Conservation (phyloP, 2,113 vertebrate genomes). For the Rana temporaria region DNA sequence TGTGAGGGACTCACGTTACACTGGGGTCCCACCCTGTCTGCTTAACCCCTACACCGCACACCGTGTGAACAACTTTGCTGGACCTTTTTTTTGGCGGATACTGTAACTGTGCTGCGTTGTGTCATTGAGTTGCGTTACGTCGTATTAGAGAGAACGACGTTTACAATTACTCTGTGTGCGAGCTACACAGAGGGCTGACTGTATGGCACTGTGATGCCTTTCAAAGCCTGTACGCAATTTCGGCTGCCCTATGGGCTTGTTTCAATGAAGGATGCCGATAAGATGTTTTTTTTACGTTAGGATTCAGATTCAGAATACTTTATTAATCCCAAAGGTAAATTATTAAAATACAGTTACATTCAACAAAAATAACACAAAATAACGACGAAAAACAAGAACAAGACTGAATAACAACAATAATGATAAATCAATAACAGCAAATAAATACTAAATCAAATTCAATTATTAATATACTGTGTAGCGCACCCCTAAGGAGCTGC, state of each 20-base stretch:
- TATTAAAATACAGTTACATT: too few species aligned
- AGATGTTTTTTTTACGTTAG: not conserved
- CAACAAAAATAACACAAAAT: too few species aligned
- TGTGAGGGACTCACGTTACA: slow-evolving; percentile 54
- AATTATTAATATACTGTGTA: too few species aligned
- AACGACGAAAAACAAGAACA: too few species aligned
- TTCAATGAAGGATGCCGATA: not conserved
- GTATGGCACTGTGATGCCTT: not conserved
- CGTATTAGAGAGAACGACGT: not conserved
- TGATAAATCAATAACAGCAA: too few species aligned
- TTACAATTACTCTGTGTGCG: not conserved
- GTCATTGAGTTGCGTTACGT: not conserved
- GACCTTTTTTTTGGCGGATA: not conserved
- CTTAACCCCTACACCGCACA: slow-evolving; percentile 49
- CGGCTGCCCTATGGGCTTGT: not conserved
- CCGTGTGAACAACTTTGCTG: not conserved
- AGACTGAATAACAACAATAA: too few species aligned
- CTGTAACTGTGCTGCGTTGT: not conserved
- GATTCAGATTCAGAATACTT: too few species aligned
- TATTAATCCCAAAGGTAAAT: too few species aligned
- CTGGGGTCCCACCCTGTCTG: slow-evolving; percentile 55
- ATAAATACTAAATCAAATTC: too few species aligned
- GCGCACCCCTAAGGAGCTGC: too few species aligned
- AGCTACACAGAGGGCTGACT: not conserved
- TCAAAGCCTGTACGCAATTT: not conserved